phyloP scores from a whole-genome alignment of 1,140 invertebrate species.

The Drosophila burlai region DNA sequence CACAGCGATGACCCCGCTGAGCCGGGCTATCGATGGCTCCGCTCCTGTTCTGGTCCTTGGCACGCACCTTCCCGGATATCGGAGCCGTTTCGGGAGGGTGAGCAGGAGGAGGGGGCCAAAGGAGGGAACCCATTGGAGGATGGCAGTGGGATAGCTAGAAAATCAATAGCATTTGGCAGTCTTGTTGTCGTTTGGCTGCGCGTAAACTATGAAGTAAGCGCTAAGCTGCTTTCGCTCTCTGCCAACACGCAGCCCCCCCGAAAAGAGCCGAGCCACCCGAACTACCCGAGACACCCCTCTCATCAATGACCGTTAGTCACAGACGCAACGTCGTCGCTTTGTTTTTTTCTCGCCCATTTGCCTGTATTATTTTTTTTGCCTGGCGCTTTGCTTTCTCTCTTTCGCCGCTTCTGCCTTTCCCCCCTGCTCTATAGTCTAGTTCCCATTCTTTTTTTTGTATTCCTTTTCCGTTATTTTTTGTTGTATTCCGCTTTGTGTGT shows the following conservation, averaged over 20 bases:
- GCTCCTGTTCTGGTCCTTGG: conserved; percentile 37
- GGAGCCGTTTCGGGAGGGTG: conserved; percentile 26
- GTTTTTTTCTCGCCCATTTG: conserved; percentile 64
- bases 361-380: conserved; percentile 31
- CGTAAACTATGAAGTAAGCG: conserved; percentile 81
- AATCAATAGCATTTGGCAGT: conserved; percentile 81
- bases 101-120: background rate
- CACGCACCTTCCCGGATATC: conserved; percentile 51
- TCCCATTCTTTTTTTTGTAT: conserved; percentile 21
- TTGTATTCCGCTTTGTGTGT: conserved; percentile 34
- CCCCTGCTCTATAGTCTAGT: conserved; percentile 29
- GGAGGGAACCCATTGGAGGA: background rate
- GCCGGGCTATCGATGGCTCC: conserved; percentile 45
- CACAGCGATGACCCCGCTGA: conserved; percentile 38
- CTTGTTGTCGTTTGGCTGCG: conserved; percentile 56
- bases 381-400: conserved; percentile 38
- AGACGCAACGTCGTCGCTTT: conserved; percentile 75
- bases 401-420: conserved; percentile 18
- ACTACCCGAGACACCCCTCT: background rate
- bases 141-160: conserved; percentile 37
- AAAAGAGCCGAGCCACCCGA: background rate
- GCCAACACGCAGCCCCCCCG: conserved; percentile 44
- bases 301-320: conserved; percentile 72
- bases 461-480: conserved; percentile 18
- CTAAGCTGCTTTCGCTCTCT: conserved; percentile 77